phyloP scores from a whole-genome alignment of 2,888 invertebrate species.

The Athetis lepigone region DNA sequence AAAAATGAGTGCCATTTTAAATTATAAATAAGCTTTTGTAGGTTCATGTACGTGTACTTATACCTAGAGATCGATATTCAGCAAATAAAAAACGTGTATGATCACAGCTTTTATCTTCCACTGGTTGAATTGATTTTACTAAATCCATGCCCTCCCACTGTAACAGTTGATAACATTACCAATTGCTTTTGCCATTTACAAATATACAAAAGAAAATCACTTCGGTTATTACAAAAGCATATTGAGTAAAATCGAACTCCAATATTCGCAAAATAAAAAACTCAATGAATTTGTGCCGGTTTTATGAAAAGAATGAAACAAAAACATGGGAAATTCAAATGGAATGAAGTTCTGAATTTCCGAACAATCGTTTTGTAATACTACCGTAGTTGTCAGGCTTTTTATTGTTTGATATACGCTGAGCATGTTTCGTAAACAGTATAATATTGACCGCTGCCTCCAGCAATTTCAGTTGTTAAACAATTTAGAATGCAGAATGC shows the following conservation, averaged over 20 bases:
- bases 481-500: conserved; percentile 43
- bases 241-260: conserved; percentile 39
- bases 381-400: conserved; percentile 40
- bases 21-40: not conserved
- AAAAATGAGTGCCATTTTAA: not conserved
- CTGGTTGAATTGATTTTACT: not conserved
- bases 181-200: conserved; percentile 37
- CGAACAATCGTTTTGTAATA: conserved; percentile 41
- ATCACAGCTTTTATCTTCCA: not conserved
- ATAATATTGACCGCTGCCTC: conserved; percentile 48
- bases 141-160: conserved; percentile 10
- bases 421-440: conserved; percentile 46
- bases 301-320: conserved; percentile 41
- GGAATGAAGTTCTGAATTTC: conserved; percentile 46
- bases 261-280: conserved; percentile 56
- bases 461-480: conserved; percentile 47
- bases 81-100: not conserved
- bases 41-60: not conserved
- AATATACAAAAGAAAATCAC: conserved; percentile 53
- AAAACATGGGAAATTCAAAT: conserved; percentile 45
- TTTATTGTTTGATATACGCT: conserved; percentile 52
- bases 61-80: not conserved
- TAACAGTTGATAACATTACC: conserved; percentile 9
- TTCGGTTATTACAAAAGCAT: conserved; percentile 51
- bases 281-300: conserved; percentile 48